Evolutionary conservation across 2,113 vertebrate genomes (phyloP).

Genomic region (Passer domesticus): DNA sequence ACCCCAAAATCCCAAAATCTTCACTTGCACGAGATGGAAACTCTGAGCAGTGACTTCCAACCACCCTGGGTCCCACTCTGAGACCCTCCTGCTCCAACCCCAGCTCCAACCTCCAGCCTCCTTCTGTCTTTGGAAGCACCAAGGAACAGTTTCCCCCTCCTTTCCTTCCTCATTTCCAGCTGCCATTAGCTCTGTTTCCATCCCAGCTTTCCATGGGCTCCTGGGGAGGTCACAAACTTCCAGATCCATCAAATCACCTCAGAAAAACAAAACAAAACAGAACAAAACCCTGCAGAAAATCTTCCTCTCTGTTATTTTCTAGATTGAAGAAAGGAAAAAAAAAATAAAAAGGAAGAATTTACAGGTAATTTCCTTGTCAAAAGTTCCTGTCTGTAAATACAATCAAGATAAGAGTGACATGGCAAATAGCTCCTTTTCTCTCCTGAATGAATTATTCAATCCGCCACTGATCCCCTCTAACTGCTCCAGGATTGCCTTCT

Average conservation of each 20-base stretch:
- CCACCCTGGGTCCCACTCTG: background rate
- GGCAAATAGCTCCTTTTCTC: constrained; percentile 60
- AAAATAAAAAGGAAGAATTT: constrained; percentile 11
- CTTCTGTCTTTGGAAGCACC: background rate
- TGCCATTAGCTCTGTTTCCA: background rate
- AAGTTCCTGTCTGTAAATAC: constrained; percentile 68
- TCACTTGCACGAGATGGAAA: background rate
- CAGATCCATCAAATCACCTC: background rate
- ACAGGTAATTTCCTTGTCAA: constrained; percentile 72
- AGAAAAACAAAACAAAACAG: background rate
- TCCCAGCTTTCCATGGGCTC: background rate
- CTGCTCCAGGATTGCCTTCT: constrained; percentile 54
- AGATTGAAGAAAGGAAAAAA: background rate
- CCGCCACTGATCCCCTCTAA: constrained; percentile 59
- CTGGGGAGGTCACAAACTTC: background rate
- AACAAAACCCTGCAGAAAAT: background rate
- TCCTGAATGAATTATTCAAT: constrained; percentile 72
- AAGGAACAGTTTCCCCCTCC: background rate
- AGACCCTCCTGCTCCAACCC: background rate
- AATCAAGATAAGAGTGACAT: constrained; percentile 62
- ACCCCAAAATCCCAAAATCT: background rate
- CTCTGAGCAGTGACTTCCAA: background rate
- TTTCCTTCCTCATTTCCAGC: background rate
- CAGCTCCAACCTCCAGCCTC: background rate
- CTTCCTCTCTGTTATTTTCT: background rate